These are phyloP conservation scores for Lucinisca nassula DNA, from an alignment of 2,888 invertebrate genomes.

Conservation along the genomic window DNA sequence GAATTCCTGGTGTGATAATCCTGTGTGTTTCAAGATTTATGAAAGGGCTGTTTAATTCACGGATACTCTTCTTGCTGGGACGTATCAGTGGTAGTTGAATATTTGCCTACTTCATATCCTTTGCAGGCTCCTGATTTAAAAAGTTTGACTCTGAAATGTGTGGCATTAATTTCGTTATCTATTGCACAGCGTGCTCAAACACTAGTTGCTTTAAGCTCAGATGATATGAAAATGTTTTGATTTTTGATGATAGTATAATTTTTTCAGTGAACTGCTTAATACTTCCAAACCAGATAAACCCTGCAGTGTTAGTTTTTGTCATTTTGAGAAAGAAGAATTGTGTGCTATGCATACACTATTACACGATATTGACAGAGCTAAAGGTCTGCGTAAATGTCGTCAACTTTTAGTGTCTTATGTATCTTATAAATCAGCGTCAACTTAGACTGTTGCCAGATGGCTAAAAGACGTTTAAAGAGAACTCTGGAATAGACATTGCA, in stretches of 20 bases:
- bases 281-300: neutral
- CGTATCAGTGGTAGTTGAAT: slow-evolving; percentile 30
- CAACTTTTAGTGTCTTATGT: slow-evolving; percentile 12
- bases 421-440: slow-evolving; percentile 18
- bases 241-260: neutral
- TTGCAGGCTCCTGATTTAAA: neutral
- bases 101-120: neutral
- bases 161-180: slow-evolving; percentile 17
- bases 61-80: slow-evolving; percentile 37
- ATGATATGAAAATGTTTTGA: slow-evolving; percentile 9
- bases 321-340: neutral
- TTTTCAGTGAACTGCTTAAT: neutral
- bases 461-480: neutral
- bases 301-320: neutral
- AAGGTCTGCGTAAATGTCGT: slow-evolving; percentile 8
- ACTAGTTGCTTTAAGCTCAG: neutral
- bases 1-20: neutral
- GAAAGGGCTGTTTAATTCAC: slow-evolving; percentile 39
- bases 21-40: slow-evolving; percentile 36
- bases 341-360: slow-evolving; percentile 21
- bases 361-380: neutral
- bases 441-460: slow-evolving; percentile 34
- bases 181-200: slow-evolving; percentile 35
- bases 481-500: neutral
- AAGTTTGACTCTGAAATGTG: slow-evolving; percentile 24